Evolutionary conservation across 2,113 vertebrate genomes (phyloP).

Genomic region (Neolamprologus longior): DNA sequence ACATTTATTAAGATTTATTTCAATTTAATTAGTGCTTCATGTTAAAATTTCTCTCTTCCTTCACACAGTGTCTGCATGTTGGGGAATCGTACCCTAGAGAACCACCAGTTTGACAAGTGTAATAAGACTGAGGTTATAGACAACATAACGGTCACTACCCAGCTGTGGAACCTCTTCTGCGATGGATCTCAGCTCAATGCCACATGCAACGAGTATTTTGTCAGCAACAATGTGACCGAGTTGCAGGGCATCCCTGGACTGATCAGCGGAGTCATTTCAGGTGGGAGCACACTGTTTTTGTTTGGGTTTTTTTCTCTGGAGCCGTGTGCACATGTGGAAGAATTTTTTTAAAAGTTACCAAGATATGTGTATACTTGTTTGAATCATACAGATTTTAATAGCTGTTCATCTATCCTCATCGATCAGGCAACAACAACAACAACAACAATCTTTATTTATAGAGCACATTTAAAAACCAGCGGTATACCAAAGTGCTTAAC

Average conservation of each 20-base stretch:
- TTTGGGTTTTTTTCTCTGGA: not conserved
- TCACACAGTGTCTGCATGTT: conserved; percentile 82
- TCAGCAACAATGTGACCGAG: conserved; percentile 78
- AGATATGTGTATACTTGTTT: not conserved
- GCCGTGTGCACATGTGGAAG: not conserved
- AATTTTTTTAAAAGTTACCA: not conserved
- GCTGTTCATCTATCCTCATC: not conserved
- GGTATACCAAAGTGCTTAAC: not conserved
- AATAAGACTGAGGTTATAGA: conserved; percentile 67
- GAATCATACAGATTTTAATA: not conserved
- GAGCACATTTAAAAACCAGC: not conserved
- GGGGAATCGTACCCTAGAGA: conserved; percentile 87
- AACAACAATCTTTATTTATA: no score
- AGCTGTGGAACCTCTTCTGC: conserved; percentile 85
- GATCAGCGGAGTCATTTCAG: conserved; percentile 77
- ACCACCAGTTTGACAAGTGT: conserved; percentile 75
- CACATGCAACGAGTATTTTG: conserved; percentile 82
- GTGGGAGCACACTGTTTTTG: not conserved
- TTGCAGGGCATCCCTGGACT: conserved; percentile 90
- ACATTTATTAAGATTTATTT: not conserved
- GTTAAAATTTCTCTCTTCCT: not conserved
- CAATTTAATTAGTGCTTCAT: not conserved
- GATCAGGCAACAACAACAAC: not conserved
- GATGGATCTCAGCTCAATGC: conserved; percentile 62
- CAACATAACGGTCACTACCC: conserved; percentile 73